Conservation (phyloP, 2,113 vertebrate species). For the Pristiophorus japonicus region DNA sequence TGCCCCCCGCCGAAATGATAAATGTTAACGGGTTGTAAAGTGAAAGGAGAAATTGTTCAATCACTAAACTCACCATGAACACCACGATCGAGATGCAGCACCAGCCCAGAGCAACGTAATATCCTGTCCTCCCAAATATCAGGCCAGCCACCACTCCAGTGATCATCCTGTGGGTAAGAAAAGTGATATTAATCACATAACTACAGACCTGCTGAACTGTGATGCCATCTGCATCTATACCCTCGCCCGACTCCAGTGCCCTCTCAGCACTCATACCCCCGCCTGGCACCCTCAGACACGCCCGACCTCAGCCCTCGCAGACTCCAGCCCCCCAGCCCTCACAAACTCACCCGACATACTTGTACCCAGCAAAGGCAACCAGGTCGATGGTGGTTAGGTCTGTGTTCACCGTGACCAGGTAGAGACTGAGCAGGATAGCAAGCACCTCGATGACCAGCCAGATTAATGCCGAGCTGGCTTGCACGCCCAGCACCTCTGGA, state of each 20-base stretch:
- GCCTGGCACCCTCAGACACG: too few relatives aligned
- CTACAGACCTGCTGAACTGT: neutral
- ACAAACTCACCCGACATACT: constrained; percentile 78
- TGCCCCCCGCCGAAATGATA: too few relatives aligned
- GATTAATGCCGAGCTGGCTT: constrained; percentile 79
- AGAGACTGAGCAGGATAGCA: constrained; percentile 73
- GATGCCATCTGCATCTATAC: neutral
- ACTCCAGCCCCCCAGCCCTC: neutral
- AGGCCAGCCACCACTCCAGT: constrained; percentile 70
- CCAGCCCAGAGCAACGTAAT: constrained; percentile 77
- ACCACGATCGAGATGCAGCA: constrained; percentile 74
- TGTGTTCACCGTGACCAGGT: constrained; percentile 73
- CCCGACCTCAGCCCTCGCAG: neutral
- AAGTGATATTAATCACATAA: neutral
- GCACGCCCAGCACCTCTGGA: constrained; percentile 80
- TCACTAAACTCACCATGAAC: constrained; percentile 67
- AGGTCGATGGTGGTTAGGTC: constrained; percentile 84
- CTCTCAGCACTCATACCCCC: too few relatives aligned
- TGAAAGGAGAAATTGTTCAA: neutral
- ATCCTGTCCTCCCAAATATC: constrained; percentile 71
- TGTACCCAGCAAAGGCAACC: constrained; percentile 81
- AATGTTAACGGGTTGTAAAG: neutral
- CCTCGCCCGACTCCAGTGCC: too few relatives aligned
- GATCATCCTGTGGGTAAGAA: constrained; percentile 69
- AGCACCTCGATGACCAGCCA: constrained; percentile 84